A percentile compares a stretch with the other conserved stretches of the same genome.
phyloP scores from a whole-genome alignment of 2,797 vertebrate genomes.

The Danio choprae region DNA sequence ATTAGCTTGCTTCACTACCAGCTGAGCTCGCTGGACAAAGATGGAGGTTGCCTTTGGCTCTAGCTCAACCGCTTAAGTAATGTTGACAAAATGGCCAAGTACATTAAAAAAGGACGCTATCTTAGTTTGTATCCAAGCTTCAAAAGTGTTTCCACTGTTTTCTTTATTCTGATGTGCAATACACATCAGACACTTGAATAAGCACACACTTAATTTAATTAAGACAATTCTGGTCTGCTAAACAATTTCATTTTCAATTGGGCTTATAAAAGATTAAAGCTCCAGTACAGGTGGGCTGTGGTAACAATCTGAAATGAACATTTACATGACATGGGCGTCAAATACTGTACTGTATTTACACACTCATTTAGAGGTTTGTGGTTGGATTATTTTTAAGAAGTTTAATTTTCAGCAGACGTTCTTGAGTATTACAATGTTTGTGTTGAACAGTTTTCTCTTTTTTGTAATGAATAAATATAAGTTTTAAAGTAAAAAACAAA shows the following conservation, averaged over 20 bases:
- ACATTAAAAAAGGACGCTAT: slow-evolving; percentile 29
- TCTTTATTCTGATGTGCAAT: background rate
- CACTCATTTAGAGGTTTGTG: too few species aligned
- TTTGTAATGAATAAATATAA: too few species aligned
- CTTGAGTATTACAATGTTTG: too few species aligned
- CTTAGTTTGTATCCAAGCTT: slow-evolving; percentile 11
- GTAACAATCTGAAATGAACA: background rate
- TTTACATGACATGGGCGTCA: background rate
- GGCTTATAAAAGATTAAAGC: background rate
- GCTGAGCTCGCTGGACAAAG: background rate
- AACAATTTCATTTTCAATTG: background rate
- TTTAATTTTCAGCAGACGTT: too few species aligned
- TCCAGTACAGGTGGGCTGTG: background rate
- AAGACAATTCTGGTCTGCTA: background rate
- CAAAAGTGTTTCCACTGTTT: background rate
- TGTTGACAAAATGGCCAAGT: slow-evolving; percentile 15
- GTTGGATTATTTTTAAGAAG: too few species aligned
- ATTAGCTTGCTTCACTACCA: slow-evolving; percentile 33
- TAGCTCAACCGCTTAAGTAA: slow-evolving; percentile 25
- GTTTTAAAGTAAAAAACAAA: too few species aligned
- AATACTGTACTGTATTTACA: too few species aligned
- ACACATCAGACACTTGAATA: background rate
- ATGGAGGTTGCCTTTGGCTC: slow-evolving; percentile 4
- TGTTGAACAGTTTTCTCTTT: too few species aligned
- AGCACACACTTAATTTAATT: background rate